Evolutionary conservation across 2,113 vertebrate species (phyloP).

Genomic region (Pseudorhombus dupliciocellatus): DNA sequence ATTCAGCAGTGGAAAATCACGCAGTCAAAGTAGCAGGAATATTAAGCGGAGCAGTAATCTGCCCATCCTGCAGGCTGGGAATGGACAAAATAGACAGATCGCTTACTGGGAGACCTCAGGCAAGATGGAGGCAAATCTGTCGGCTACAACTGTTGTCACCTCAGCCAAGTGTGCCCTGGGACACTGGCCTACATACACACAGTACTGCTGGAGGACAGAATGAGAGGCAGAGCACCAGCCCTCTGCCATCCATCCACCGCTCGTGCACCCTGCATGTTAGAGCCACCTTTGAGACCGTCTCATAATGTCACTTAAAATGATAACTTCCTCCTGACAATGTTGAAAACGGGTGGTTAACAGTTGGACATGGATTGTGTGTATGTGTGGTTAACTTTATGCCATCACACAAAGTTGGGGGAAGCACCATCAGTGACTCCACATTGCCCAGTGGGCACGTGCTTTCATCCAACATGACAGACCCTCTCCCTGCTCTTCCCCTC

Average conservation of each 20-base stretch:
- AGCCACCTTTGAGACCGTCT: no score
- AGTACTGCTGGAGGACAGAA: constrained; percentile 69
- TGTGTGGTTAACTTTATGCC: constrained; percentile 55
- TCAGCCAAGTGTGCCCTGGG: constrained; percentile 82
- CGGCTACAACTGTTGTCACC: constrained; percentile 83
- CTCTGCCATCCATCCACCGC: constrained; percentile 37
- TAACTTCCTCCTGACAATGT: no score
- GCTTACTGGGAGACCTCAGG: constrained; percentile 80
- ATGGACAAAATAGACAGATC: constrained; percentile 73
- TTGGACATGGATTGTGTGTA: background rate
- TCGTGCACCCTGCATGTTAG: no score
- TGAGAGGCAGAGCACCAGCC: constrained; percentile 52
- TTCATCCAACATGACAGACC: constrained; percentile 71
- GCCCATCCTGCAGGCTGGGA: constrained; percentile 64
- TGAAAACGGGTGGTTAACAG: no score
- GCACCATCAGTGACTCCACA: constrained; percentile 61
- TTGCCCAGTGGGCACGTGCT: constrained; percentile 70
- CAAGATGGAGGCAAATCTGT: constrained; percentile 85
- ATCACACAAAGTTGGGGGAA: constrained; percentile 52
- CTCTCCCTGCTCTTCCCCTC: constrained; percentile 40
- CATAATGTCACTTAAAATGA: background rate
- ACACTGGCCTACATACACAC: constrained; percentile 85
- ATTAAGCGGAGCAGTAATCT: constrained; percentile 61
- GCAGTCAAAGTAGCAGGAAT: constrained; percentile 13
- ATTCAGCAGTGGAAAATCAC: constrained; percentile 29